Conservation (phyloP, 2,113 vertebrate species). For the Alouatta palliata region DNA sequence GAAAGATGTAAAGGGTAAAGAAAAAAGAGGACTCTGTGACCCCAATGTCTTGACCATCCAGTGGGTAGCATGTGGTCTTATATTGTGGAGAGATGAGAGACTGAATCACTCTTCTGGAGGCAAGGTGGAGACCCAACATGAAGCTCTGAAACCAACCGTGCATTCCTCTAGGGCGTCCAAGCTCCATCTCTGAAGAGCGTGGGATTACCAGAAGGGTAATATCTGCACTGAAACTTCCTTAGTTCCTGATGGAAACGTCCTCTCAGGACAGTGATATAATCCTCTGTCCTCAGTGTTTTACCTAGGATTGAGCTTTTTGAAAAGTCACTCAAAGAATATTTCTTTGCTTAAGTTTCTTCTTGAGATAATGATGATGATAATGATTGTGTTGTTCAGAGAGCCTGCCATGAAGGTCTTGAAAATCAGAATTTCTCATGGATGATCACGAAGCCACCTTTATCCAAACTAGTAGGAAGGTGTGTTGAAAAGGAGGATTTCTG, state of each 20-base stretch:
- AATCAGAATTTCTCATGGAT: background rate
- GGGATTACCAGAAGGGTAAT: background rate
- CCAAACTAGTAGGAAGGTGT: background rate
- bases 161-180: background rate
- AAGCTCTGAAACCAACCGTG: background rate
- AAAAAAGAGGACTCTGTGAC: background rate
- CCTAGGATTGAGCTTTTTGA: background rate
- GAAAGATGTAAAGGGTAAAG: background rate
- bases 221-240: background rate
- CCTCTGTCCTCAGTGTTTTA: background rate
- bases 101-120: background rate
- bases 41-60: background rate
- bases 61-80: background rate
- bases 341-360: background rate
- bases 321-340: background rate
- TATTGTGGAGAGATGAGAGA: background rate
- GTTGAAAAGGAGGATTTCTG: background rate
- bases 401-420: background rate
- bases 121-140: background rate
- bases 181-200: background rate
- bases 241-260: background rate
- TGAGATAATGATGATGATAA: background rate
- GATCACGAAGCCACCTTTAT: background rate
- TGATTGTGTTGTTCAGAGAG: background rate
- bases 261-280: background rate